Base-by-base conservation (phyloP, 2,113 vertebrate species). In the Furnarius figulus region DNA sequence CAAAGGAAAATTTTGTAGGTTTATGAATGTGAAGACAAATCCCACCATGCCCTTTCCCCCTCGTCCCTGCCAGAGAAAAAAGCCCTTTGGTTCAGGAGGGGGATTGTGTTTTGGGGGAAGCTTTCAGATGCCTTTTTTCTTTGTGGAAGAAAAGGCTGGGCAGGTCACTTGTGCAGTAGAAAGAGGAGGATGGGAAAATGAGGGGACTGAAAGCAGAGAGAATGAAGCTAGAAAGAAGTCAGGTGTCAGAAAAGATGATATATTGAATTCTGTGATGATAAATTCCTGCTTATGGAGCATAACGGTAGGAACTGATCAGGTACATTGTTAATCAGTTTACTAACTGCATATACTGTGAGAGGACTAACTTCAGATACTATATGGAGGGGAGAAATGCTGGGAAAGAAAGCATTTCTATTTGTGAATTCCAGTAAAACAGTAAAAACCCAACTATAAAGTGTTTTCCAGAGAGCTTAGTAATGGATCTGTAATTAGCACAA, bases 401-500 rank as follows among this genome's bases (percentile, higher is more conserved):
- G 33, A 47, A 47, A 78, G 49, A 50, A 55, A 74, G 4, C 8
- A 10, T 50, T 89, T 90, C 7, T 79, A 6, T 63, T 61, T 44
- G 12, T 59, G 61, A 21, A 19, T 74, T 94, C 50, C n/a, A 81
- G 46, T 44, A 76, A 85, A 92, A 75, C 35, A 87, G 49, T 39
- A 44, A 28, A 67, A 95, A 74, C 39, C 12, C 8, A 68, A 84
- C 46, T 52, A 14, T 52, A 85, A 77, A 70, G 63, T 68, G 39
- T 73, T 94, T 94, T 96, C 75, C 83, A 85, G 85, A 93, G 33
- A 42, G 67, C 80, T 78, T 81, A 71, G 42, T 71, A 63, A 88
- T 82, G 91, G 85, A 88, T 78, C 44, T 56, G 47, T 56, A 79
- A 89, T 95, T 92, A 96, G 56, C 88, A 84, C 75, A 78, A 86